These are phyloP conservation scores for Martes martes DNA, from an alignment of 2,113 vertebrate species.

Conservation along the genomic window DNA sequence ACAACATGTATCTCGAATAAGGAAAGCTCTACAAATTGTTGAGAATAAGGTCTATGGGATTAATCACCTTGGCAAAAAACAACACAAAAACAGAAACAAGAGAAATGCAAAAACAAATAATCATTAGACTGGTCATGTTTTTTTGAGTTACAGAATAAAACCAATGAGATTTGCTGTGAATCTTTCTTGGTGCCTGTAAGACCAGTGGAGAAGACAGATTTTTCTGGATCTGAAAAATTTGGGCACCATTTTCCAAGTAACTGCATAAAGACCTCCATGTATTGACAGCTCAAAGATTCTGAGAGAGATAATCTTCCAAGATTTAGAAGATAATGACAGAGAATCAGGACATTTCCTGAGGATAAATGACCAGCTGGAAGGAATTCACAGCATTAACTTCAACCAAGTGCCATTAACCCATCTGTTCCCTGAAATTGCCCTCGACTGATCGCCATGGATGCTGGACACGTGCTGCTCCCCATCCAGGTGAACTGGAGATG, in stretches of 20 bases:
- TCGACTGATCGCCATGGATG: accelerated
- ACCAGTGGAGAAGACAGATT: not conserved
- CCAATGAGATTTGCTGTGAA: not conserved
- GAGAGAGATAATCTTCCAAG: constrained; percentile 19
- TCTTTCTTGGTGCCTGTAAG: not conserved
- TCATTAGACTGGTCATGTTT: not conserved
- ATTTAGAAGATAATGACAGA: constrained; percentile 30
- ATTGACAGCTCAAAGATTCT: constrained; percentile 4
- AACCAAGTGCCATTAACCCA: not conserved
- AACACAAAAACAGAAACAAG: not conserved
- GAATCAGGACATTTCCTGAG: constrained; percentile 39
- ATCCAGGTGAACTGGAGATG: not conserved
- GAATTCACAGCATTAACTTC: constrained; percentile 36
- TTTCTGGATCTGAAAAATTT: not conserved
- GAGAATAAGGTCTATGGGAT: not conserved
- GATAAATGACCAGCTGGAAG: constrained; percentile 26
- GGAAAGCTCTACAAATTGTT: not conserved
- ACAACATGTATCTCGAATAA: not conserved
- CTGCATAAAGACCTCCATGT: not conserved
- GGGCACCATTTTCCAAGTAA: not conserved
- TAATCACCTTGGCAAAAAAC: not conserved
- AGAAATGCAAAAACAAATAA: not conserved
- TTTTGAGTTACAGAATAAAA: not conserved
- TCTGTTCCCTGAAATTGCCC: not conserved
- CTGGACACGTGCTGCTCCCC: not conserved